phyloP scores from a whole-genome alignment of 2,113 vertebrate genomes.

The Cercocebus atys region DNA sequence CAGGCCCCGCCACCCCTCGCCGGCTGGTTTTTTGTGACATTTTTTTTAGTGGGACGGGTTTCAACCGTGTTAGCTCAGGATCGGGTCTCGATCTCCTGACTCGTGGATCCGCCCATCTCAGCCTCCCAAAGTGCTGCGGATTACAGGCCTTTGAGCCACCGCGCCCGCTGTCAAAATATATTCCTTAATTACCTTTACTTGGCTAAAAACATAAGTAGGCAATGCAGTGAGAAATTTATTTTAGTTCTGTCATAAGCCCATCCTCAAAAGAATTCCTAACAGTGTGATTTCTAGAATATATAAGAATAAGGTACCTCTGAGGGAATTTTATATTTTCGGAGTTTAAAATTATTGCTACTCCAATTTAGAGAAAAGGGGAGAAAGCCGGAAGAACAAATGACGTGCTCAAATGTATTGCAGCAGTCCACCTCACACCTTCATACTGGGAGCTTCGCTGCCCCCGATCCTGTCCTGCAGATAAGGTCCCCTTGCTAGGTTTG shows the following conservation, averaged over 20 bases:
- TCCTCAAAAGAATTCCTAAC: not conserved
- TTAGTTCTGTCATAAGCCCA: not conserved
- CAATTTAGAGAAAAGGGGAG: not conserved
- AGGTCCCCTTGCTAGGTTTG: not conserved
- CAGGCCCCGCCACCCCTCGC: no score
- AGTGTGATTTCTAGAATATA: not conserved
- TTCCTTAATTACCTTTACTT: slow-evolving; percentile 54
- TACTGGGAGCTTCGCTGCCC: not conserved
- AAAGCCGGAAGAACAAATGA: not conserved
- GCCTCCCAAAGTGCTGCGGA: no score
- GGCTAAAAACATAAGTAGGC: slow-evolving; percentile 3
- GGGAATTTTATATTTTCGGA: not conserved
- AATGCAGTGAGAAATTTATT: not conserved
- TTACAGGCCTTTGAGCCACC: no score
- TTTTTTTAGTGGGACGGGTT: no score
- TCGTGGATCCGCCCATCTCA: fast-evolving
- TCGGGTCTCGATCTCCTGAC: no score
- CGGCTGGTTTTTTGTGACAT: no score
- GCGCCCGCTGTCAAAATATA: not conserved
- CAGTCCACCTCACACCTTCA: not conserved
- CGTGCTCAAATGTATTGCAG: not conserved
- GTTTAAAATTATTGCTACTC: slow-evolving; percentile 28
- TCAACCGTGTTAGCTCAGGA: no score
- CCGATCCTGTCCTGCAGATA: not conserved
- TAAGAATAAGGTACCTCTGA: not conserved